Evolutionary conservation across 2,113 vertebrate species (phyloP), one percentile per base, ranked within the genome.

Genomic region (Hassar affinis): DNA sequence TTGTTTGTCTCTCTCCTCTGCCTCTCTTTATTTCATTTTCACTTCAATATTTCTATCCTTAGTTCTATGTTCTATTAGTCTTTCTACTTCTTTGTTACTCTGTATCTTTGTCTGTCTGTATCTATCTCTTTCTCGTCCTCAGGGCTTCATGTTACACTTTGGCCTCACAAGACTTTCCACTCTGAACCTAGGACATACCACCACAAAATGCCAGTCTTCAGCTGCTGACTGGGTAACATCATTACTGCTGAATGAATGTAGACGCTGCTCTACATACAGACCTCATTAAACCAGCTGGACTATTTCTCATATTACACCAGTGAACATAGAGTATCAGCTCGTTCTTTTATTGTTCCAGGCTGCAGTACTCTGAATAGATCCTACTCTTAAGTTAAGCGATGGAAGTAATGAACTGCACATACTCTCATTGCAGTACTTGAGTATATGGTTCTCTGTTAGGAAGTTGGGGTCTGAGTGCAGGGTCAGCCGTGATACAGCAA

Each of bases 81-180:
- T 51, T 51, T 78, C 18, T 85, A 54, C 10, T 77, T 89, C 80
- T 78, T 69, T 79, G 25, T 59, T n/a, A 38, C 11, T 59, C n/a
- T 45, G 6, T 71, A 38, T 78, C 8, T 79, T 49, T 74, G 52
- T 81, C 51, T 78, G 20, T 5, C 35, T 45, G 66, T 12, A 2
- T 22, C 69, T 51, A 27, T 49, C 20, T 27, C 25, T 10, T n/a
- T 78, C 54, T 57, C 30, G 71, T 78, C 47, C 33, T 72, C 42
- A 38, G 83, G 90, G 94, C 89, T 92, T 94, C 93, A 91, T 83
- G 88, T 94, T 95, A 91, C 93, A 93, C 80, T 81, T 85, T 89
- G 90, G 89, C 90, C 91, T 89, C 45, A 25, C 64, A 83, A 89
- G 91, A 87, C 87, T 88, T 89, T 92, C 87, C 86, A 89, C 89